These are phyloP conservation scores for Canis aureus DNA, from an alignment of 2,113 vertebrate genomes.

Conservation along the genomic window DNA sequence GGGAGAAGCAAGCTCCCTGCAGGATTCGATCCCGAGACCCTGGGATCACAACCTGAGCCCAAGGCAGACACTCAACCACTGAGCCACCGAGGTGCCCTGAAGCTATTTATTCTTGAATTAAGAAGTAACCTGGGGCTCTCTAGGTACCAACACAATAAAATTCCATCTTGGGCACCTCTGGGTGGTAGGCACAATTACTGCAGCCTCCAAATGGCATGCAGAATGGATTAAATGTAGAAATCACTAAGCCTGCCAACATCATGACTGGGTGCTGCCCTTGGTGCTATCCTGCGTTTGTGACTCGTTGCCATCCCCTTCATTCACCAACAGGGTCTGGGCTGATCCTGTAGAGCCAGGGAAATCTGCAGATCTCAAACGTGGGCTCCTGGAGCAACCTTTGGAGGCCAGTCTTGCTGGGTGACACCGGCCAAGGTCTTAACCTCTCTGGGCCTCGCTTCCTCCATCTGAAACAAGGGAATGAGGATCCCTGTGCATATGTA, in stretches of 20 bases:
- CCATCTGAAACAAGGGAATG: neutral
- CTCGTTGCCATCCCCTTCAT: neutral
- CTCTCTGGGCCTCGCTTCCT: slow-evolving; percentile 15
- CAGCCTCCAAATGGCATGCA: neutral
- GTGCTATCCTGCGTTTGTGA: neutral
- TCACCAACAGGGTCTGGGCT: neutral
- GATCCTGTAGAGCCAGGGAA: neutral
- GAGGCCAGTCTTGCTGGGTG: neutral
- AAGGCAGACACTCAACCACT: no score
- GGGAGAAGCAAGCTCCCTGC: no score
- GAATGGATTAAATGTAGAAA: neutral
- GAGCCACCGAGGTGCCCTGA: no score
- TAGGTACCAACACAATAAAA: neutral
- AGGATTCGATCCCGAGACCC: no score
- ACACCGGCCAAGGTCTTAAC: neutral
- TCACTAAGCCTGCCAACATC: neutral
- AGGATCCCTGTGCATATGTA: neutral
- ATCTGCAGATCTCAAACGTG: neutral
- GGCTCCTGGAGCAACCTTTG: neutral
- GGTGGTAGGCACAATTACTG: neutral
- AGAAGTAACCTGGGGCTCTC: neutral
- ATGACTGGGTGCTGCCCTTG: rapidly evolving
- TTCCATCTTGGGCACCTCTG: neutral
- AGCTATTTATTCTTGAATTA: neutral
- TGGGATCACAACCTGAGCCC: no score